Conservation (phyloP, 2,113 vertebrate species). For the Bambusicola thoracicus region DNA sequence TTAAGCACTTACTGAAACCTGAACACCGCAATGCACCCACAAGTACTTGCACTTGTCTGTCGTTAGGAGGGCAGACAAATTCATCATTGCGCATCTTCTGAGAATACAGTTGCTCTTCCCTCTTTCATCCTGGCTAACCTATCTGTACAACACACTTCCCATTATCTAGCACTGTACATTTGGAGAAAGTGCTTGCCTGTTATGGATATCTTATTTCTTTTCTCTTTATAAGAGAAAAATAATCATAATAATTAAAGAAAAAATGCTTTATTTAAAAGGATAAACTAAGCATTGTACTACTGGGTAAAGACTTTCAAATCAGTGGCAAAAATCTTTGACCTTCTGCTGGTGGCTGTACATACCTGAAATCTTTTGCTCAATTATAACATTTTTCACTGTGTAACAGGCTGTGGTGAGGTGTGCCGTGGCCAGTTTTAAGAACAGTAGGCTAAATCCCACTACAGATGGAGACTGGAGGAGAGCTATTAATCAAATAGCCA, state of each 20-base stretch:
- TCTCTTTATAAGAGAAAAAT: background rate
- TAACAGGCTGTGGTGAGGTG: background rate
- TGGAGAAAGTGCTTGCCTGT: background rate
- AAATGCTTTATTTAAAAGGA: background rate
- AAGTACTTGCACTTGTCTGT: background rate
- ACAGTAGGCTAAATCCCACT: conserved; percentile 34
- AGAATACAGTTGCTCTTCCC: background rate
- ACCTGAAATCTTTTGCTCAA: background rate
- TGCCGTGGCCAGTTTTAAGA: conserved; percentile 17
- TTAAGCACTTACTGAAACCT: background rate
- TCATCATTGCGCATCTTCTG: background rate
- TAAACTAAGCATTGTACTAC: background rate
- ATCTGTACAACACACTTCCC: background rate
- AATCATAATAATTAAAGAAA: no score
- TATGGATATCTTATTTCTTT: background rate
- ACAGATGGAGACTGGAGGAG: conserved; percentile 33
- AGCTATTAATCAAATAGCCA: conserved; percentile 60
- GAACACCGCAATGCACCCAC: background rate
- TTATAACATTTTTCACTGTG: background rate
- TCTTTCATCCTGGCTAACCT: background rate
- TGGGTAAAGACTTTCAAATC: background rate
- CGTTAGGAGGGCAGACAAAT: background rate
- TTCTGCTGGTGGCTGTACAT: background rate
- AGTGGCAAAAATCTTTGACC: background rate
- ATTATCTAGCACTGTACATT: background rate